Conservation (phyloP, 2,888 invertebrate species). For the Callyntrura sp. region DNA sequence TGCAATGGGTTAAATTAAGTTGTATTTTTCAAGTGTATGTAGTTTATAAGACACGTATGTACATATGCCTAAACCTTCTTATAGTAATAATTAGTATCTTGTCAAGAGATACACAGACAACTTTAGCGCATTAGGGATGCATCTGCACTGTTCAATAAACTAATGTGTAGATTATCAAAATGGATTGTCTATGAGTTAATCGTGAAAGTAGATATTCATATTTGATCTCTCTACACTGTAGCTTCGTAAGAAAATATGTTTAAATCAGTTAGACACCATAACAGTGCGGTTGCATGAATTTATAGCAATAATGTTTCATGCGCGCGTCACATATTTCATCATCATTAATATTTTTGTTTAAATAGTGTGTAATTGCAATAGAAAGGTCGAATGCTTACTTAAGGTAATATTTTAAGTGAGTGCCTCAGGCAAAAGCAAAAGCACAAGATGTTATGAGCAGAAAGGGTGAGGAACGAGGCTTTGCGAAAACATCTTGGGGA, state of each 20-base stretch:
- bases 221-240: too few relatives aligned
- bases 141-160: too few relatives aligned
- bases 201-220: too few relatives aligned
- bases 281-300: not conserved
- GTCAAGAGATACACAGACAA: too few relatives aligned
- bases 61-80: not conserved
- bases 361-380: not conserved
- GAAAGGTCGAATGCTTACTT: constrained; percentile 6
- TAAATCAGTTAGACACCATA: not conserved
- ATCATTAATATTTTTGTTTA: constrained; percentile 14
- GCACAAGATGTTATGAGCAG: constrained; percentile 68
- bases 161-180: too few relatives aligned
- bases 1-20: not conserved
- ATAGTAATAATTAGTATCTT: too few relatives aligned
- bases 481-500: constrained; percentile 74
- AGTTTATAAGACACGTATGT: not conserved
- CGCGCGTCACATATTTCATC: not conserved
- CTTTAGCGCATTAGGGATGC: too few relatives aligned
- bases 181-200: too few relatives aligned
- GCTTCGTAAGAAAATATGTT: too few relatives aligned
- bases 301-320: not conserved
- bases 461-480: constrained; percentile 55
- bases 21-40: not conserved
- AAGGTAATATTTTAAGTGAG: constrained; percentile 45
- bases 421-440: constrained; percentile 72